Conservation (phyloP, 2,797 vertebrate genomes). For the Sandelia bainsii region DNA sequence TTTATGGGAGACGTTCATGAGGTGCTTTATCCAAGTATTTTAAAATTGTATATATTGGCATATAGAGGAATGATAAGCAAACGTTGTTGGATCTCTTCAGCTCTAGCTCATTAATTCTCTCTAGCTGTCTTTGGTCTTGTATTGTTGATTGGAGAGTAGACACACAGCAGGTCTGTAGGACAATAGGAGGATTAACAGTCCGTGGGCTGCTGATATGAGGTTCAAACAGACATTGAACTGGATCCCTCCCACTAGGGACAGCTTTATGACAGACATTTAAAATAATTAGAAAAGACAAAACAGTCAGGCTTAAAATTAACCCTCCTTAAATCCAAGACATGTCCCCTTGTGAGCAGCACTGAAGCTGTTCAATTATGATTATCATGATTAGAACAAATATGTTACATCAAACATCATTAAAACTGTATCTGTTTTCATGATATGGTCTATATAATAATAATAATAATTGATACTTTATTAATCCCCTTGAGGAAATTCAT, state of each 20-base stretch:
- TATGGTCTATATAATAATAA: not conserved
- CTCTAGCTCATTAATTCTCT: conserved; percentile 63
- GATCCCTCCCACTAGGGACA: conserved; percentile 58
- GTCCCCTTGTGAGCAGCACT: conserved; percentile 47
- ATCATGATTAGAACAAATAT: conserved; percentile 43
- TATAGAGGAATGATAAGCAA: conserved; percentile 12
- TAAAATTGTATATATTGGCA: conserved; percentile 24
- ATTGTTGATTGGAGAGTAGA: conserved; percentile 58
- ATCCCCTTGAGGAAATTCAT: too few relatives aligned
- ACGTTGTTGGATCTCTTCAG: conserved; percentile 28
- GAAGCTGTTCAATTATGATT: conserved; percentile 57
- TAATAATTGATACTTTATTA: too few relatives aligned
- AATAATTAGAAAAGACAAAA: conserved; percentile 82
- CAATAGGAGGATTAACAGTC: conserved; percentile 76
- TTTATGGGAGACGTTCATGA: not conserved
- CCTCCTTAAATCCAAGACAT: conserved; percentile 52
- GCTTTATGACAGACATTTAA: conserved; percentile 81
- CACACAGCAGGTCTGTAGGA: conserved; percentile 66
- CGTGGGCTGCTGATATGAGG: conserved; percentile 74
- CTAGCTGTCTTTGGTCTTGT: conserved; percentile 59
- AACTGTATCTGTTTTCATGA: conserved; percentile 17
- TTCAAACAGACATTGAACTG: conserved; percentile 69
- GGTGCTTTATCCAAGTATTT: conserved; percentile 3
- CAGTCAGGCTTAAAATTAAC: conserved; percentile 73
- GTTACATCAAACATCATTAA: conserved; percentile 25